A percentile compares a stretch with the other conserved stretches of the same genome.
Conservation (phyloP, 2,888 invertebrate species). For the Halictus quadricinctus region DNA sequence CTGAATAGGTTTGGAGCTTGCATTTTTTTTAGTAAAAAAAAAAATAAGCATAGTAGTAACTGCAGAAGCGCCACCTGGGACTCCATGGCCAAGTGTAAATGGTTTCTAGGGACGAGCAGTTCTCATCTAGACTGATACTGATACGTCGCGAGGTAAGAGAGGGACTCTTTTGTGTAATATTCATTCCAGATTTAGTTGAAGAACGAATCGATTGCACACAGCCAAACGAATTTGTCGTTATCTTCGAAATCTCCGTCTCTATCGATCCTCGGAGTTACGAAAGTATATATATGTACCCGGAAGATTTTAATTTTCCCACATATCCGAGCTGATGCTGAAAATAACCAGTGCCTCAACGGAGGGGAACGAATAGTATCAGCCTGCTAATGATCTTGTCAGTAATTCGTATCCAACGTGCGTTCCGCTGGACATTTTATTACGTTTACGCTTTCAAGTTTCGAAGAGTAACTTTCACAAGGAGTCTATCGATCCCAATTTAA, state of each 20-base stretch:
- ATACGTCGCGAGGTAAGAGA: background rate
- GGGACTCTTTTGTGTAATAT: background rate
- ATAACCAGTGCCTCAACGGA: background rate
- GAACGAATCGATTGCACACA: background rate
- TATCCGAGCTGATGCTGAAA: background rate
- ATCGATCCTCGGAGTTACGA: background rate
- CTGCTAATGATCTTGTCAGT: conserved; percentile 1
- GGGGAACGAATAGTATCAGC: background rate
- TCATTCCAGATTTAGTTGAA: background rate
- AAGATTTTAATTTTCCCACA: conserved; percentile 1
- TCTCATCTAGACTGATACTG: background rate
- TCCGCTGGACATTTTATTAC: background rate
- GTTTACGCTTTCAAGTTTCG: background rate
- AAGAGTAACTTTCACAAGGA: background rate
- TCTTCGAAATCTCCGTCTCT: background rate
- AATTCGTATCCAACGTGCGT: background rate
- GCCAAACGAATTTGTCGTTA: background rate
- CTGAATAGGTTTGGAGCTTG: too few species aligned
- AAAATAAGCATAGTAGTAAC: background rate
- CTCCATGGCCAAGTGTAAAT: background rate
- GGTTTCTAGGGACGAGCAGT: background rate
- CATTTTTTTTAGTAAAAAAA: background rate
- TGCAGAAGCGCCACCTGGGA: background rate
- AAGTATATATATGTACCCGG: background rate
- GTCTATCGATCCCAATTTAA: background rate